phyloP scores from a whole-genome alignment of 2,888 invertebrate species.

The Catocala fraxini region DNA sequence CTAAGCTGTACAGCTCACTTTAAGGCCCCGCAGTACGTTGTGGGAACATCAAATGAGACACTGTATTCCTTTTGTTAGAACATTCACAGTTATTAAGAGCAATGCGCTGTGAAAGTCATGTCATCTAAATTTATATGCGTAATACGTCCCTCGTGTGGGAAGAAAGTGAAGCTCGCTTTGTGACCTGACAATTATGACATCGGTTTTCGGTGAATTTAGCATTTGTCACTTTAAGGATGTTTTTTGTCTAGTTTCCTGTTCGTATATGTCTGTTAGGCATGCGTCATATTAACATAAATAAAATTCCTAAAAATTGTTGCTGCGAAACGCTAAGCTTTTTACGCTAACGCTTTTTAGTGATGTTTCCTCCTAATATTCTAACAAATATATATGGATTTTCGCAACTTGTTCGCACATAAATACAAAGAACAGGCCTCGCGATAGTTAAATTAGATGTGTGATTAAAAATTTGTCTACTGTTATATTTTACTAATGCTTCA shows the following conservation, averaged over 20 bases:
- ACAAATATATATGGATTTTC: too few relatives aligned
- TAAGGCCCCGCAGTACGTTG: slow-evolving; percentile 42
- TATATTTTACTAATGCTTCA: too few relatives aligned
- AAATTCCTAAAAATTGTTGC: too few relatives aligned
- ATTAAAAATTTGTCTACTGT: too few relatives aligned
- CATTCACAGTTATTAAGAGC: slow-evolving; percentile 61
- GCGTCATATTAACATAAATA: not conserved
- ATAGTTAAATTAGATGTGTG: too few relatives aligned
- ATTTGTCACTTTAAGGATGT: slow-evolving; percentile 10
- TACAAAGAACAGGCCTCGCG: too few relatives aligned
- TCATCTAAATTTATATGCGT: slow-evolving; percentile 46
- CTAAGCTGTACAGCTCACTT: slow-evolving; percentile 12
- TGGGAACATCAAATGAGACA: slow-evolving; percentile 58
- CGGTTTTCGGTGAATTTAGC: slow-evolving; percentile 11
- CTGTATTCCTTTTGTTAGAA: slow-evolving; percentile 47
- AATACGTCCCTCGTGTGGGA: slow-evolving; percentile 41
- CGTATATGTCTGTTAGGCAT: not conserved
- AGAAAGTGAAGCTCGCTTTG: slow-evolving; percentile 31
- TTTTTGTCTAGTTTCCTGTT: slow-evolving; percentile 11
- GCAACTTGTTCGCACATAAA: too few relatives aligned
- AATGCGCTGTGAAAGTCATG: slow-evolving; percentile 63
- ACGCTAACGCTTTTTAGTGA: too few relatives aligned
- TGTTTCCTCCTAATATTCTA: too few relatives aligned
- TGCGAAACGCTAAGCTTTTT: too few relatives aligned
- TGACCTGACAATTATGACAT: slow-evolving; percentile 14